Evolutionary conservation across 2,888 invertebrate species (phyloP).

Genomic region (Luperina testacea): DNA sequence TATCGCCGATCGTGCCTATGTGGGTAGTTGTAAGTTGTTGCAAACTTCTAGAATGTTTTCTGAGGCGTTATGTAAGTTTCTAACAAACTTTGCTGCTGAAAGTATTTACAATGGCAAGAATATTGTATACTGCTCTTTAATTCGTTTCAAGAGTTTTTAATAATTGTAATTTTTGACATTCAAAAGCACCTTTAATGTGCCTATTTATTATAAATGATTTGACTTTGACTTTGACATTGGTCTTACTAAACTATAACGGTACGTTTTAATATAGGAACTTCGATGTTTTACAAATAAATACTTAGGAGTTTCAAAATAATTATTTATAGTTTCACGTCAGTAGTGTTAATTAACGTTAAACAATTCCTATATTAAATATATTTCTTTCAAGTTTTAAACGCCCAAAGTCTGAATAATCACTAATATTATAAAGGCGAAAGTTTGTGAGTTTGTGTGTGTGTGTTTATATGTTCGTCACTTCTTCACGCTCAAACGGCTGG

Average conservation of each 20-base stretch:
- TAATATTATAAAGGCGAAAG: too few species aligned
- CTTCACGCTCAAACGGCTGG: too few species aligned
- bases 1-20: constrained; percentile 18
- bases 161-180: background rate
- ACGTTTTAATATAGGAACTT: too few species aligned
- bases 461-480: too few species aligned
- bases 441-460: too few species aligned
- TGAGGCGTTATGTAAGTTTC: constrained; percentile 30
- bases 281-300: background rate
- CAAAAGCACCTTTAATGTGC: too few species aligned
- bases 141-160: constrained; percentile 28
- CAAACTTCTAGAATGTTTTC: constrained; percentile 49
- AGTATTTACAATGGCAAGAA: constrained; percentile 55
- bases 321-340: background rate
- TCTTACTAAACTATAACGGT: too few species aligned
- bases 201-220: too few species aligned
- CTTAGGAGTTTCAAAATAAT: background rate
- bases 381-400: background rate
- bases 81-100: constrained; percentile 45
- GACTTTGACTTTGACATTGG: too few species aligned
- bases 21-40: constrained; percentile 34
- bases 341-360: too few species aligned
- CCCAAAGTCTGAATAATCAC: background rate
- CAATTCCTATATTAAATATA: background rate
- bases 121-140: constrained; percentile 41